phyloP scores from a whole-genome alignment of 2,888 invertebrate genomes.

The Norana najaformis region DNA sequence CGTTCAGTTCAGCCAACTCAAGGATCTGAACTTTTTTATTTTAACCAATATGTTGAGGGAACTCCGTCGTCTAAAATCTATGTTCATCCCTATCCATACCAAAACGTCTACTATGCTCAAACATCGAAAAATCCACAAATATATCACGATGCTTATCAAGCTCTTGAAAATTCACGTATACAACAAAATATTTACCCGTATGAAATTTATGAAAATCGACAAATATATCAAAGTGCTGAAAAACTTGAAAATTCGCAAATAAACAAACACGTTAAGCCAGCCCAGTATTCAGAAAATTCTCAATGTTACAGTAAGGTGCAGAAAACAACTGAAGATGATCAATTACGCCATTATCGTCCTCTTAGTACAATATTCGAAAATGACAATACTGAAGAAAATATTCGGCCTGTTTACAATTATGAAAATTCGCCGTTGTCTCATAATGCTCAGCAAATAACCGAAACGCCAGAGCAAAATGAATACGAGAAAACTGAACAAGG shows the following conservation, averaged over 20 bases:
- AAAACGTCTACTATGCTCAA: background rate
- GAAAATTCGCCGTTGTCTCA: background rate
- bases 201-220: background rate
- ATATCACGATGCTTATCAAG: background rate
- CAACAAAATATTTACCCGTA: background rate
- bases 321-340: background rate
- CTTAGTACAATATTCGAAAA: background rate
- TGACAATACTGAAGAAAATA: background rate
- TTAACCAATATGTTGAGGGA: background rate
- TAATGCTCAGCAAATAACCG: background rate
- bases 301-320: background rate
- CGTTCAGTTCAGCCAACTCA: background rate
- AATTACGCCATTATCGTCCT: background rate
- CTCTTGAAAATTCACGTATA: background rate
- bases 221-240: background rate
- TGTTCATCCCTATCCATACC: background rate
- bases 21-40: background rate
- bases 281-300: background rate
- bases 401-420: background rate
- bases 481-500: background rate
- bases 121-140: background rate
- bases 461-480: background rate
- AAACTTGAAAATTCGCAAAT: background rate
- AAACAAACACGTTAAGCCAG: background rate
- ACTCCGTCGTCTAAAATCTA: background rate